Evolutionary conservation across 2,113 vertebrate species (phyloP).

Genomic region (Brevimyrus niger): DNA sequence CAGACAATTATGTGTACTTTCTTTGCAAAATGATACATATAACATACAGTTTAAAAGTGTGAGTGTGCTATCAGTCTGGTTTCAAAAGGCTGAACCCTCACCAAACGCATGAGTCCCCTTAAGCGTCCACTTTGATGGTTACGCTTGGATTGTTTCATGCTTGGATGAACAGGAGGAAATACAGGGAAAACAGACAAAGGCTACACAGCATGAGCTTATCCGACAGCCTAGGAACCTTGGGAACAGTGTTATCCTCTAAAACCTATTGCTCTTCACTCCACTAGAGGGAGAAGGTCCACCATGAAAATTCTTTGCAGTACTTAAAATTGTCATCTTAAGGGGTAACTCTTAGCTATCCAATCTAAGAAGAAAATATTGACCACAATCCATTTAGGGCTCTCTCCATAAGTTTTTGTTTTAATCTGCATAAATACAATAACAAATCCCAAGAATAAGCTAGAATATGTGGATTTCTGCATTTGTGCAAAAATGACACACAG

Average conservation of each 20-base stretch:
- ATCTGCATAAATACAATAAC: neutral
- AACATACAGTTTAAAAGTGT: neutral
- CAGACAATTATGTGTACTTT: neutral
- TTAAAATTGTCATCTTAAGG: neutral
- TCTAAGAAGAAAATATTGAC: neutral
- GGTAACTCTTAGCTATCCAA: neutral
- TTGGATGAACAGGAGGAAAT: neutral
- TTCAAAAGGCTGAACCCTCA: neutral
- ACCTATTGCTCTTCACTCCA: slow-evolving; percentile 29
- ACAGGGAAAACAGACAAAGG: neutral
- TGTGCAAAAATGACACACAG: neutral
- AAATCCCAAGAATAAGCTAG: neutral
- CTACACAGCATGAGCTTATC: neutral
- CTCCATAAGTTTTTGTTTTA: neutral
- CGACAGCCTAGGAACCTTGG: neutral
- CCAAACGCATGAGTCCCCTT: neutral
- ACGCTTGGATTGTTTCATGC: neutral
- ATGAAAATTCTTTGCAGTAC: slow-evolving; percentile 6
- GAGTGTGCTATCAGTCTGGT: neutral
- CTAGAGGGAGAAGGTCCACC: slow-evolving; percentile 44
- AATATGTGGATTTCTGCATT: neutral
- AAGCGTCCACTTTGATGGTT: neutral
- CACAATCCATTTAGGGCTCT: neutral
- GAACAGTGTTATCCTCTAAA: neutral
- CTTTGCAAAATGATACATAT: neutral